phyloP scores from a whole-genome alignment of 2,888 invertebrate species.

The Thereva nobilitata region DNA sequence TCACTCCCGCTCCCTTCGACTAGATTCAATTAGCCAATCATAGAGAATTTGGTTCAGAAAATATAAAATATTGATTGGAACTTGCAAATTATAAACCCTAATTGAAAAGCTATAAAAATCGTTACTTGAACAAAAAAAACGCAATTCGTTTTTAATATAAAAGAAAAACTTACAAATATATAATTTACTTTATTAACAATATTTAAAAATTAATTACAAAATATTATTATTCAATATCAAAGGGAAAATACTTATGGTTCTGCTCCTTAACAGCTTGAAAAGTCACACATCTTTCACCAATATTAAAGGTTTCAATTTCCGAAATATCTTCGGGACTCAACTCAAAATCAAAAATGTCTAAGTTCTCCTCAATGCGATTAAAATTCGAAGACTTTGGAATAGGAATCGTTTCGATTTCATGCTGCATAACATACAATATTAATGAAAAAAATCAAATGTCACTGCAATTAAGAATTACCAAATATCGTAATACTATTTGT shows the following conservation, averaged over 20 bases:
- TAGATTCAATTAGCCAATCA: too few species aligned
- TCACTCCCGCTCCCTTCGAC: too few species aligned
- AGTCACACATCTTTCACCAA: slow-evolving; percentile 50
- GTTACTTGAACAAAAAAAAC: too few species aligned
- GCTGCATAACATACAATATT: slow-evolving; percentile 48
- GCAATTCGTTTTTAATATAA: background rate
- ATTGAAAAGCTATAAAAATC: too few species aligned
- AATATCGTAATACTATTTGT: slow-evolving; percentile 69
- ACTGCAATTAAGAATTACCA: slow-evolving; percentile 49
- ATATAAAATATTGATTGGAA: too few species aligned
- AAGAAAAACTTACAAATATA: too few species aligned
- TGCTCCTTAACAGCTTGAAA: slow-evolving; percentile 50
- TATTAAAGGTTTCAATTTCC: slow-evolving; percentile 61
- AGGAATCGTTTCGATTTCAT: slow-evolving; percentile 62
- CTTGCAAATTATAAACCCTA: too few species aligned
- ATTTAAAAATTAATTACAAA: background rate
- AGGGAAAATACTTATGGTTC: slow-evolving; percentile 55
- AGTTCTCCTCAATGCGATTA: slow-evolving; percentile 61
- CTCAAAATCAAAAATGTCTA: slow-evolving; percentile 64
- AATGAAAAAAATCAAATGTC: background rate
- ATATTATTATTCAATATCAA: slow-evolving; percentile 49
- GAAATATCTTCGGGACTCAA: slow-evolving; percentile 61
- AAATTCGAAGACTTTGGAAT: slow-evolving; percentile 65
- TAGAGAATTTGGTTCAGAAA: too few species aligned
- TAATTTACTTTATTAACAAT: too few species aligned